These are phyloP conservation scores for Dolomedes plantarius DNA, from an alignment of 2,888 invertebrate species.

Conservation along the genomic window DNA sequence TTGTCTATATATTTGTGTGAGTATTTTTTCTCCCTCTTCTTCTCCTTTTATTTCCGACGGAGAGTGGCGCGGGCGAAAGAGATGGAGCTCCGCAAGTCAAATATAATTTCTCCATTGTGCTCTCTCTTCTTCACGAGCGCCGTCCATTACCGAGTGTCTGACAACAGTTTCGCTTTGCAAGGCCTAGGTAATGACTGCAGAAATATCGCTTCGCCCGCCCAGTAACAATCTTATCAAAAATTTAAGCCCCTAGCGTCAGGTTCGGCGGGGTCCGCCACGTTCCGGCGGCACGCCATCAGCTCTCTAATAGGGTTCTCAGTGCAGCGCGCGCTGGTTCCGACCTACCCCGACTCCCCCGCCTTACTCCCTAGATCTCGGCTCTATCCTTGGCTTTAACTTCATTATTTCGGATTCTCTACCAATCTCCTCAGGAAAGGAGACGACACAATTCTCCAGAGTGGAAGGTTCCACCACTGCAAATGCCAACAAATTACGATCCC, in stretches of 20 bases:
- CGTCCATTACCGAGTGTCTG: conserved; percentile 71
- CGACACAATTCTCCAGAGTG: conserved; percentile 70
- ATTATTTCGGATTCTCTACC: conserved; percentile 70
- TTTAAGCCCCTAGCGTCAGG: conserved; percentile 68
- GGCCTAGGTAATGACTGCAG: conserved; percentile 71
- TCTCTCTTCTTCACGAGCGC: conserved; percentile 57
- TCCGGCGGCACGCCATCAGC: conserved; percentile 69
- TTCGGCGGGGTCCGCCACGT: conserved; percentile 55
- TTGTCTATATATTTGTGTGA: conserved; percentile 15
- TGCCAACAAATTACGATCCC: conserved; percentile 69
- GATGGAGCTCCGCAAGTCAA: conserved; percentile 58
- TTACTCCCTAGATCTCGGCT: conserved; percentile 53
- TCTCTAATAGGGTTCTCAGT: conserved; percentile 69
- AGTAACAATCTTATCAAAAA: conserved; percentile 72
- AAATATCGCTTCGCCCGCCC: conserved; percentile 72
- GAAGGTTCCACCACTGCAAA: conserved; percentile 64
- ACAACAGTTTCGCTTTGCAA: conserved; percentile 67
- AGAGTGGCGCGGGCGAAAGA: conserved; percentile 53
- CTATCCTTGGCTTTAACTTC: conserved; percentile 69
- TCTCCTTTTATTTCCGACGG: conserved; percentile 53
- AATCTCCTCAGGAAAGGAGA: conserved; percentile 66
- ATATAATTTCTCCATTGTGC: conserved; percentile 71
- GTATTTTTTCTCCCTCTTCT: conserved; percentile 21
- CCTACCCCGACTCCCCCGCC: conserved; percentile 15
- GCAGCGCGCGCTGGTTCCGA: conserved; percentile 41